These are phyloP conservation scores for Phaedon cochleariae DNA, from an alignment of 2,888 invertebrate genomes.

Conservation along the genomic window DNA sequence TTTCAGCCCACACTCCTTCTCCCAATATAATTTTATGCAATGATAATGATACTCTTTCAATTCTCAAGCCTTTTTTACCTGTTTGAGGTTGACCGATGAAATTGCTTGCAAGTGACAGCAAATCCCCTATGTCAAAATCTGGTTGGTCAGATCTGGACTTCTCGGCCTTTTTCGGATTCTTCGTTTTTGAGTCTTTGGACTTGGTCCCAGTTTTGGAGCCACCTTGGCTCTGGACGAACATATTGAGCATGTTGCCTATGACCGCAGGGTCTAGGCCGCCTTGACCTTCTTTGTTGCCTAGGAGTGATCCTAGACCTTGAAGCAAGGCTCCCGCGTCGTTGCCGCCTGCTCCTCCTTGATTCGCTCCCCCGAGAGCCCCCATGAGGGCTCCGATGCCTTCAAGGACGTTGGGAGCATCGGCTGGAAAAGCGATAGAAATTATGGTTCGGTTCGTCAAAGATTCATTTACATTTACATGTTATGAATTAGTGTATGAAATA, in stretches of 20 bases:
- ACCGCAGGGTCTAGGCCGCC: slow-evolving; percentile 68
- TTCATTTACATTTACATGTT: no score
- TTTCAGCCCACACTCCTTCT: no score
- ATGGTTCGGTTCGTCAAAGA: no score
- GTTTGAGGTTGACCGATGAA: slow-evolving; percentile 37
- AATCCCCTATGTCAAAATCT: slow-evolving; percentile 30
- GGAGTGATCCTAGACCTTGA: slow-evolving; percentile 37
- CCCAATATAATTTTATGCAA: no score
- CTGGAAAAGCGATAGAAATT: no score
- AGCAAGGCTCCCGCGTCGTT: slow-evolving; percentile 30
- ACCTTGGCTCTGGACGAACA: slow-evolving; percentile 57
- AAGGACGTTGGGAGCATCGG: slow-evolving; percentile 32
- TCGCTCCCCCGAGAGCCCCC: slow-evolving; percentile 30
- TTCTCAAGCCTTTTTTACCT: no score
- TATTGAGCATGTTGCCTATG: slow-evolving; percentile 68
- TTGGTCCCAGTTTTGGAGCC: background rate
- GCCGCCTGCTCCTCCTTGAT: slow-evolving; percentile 25
- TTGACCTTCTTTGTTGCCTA: slow-evolving; percentile 25
- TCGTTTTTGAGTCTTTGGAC: background rate
- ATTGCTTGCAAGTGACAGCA: slow-evolving; percentile 39
- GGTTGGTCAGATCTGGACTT: background rate
- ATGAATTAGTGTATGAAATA: no score
- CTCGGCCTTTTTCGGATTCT: background rate
- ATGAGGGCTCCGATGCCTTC: slow-evolving; percentile 37
- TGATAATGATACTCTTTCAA: no score